Evolutionary conservation across 2,888 invertebrate species (phyloP).

Genomic region (Philhelius pedissequus): DNA sequence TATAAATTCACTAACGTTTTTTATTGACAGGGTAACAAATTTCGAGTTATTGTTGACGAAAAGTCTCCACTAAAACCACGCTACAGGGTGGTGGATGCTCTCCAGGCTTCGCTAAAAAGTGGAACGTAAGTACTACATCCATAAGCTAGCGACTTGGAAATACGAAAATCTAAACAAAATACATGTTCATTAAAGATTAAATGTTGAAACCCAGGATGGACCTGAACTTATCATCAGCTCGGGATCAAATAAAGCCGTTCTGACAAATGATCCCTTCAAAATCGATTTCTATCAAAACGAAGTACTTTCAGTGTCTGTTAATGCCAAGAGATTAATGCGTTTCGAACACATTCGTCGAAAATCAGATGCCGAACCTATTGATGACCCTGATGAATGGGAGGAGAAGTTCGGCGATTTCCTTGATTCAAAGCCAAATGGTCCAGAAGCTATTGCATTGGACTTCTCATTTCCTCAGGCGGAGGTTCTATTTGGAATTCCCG

Average conservation of each 20-base stretch:
- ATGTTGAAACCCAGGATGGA: slow-evolving; percentile 81
- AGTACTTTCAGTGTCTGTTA: slow-evolving; percentile 87
- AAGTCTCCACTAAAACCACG: slow-evolving; percentile 87
- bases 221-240: slow-evolving; percentile 81
- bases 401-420: slow-evolving; percentile 97
- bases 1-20: not conserved
- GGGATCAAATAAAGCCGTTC: slow-evolving; percentile 82
- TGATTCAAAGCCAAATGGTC: slow-evolving; percentile 96
- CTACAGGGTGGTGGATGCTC: slow-evolving; percentile 87
- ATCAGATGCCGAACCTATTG: slow-evolving; percentile 79
- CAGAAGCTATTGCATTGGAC: slow-evolving; percentile 95
- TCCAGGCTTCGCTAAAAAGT: slow-evolving; percentile 87
- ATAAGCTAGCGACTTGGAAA: not conserved
- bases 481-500: slow-evolving; percentile 96
- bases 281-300: slow-evolving; percentile 88
- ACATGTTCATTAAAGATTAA: slow-evolving; percentile 79
- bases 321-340: slow-evolving; percentile 93
- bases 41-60: slow-evolving; percentile 92
- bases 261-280: slow-evolving; percentile 89
- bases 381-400: slow-evolving; percentile 90
- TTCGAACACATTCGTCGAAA: slow-evolving; percentile 93
- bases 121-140: slow-evolving; percentile 81
- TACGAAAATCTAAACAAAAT: no score
- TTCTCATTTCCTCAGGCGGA: slow-evolving; percentile 95
- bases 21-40: slow-evolving; percentile 83